Percentiles rank a stretch among this genome's conserved stretches.
Evolutionary conservation across 2,888 invertebrate genomes (phyloP).

Genomic region (Cerceris rybyensis): DNA sequence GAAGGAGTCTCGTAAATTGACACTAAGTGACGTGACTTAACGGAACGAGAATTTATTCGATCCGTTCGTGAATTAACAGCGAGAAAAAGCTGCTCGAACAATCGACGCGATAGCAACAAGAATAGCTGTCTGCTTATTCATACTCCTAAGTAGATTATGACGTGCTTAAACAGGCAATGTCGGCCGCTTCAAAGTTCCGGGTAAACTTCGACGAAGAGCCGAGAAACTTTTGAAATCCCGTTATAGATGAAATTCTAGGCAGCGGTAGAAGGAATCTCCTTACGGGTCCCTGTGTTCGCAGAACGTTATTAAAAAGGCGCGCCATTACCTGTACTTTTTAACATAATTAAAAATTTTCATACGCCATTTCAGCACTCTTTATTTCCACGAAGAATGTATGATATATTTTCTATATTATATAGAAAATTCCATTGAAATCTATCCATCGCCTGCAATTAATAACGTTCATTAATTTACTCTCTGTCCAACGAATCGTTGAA

Average conservation of each 20-base stretch:
- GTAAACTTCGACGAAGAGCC: conserved; percentile 29
- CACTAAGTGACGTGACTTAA: not conserved
- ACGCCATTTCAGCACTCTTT: not conserved
- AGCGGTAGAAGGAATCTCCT: conserved; percentile 2
- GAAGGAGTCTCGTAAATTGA: not conserved
- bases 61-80: not conserved
- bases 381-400: not conserved
- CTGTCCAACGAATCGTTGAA: not conserved
- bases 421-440: not conserved
- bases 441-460: not conserved
- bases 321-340: not conserved
- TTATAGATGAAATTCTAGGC: conserved; percentile 30
- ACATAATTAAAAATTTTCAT: not conserved
- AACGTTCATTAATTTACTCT: not conserved
- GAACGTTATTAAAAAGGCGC: conserved; percentile 5
- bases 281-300: conserved; percentile 7
- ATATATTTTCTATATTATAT: not conserved
- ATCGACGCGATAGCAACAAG: conserved; percentile 9
- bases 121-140: conserved; percentile 37
- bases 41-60: not conserved
- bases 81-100: conserved; percentile 1
- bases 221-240: conserved; percentile 19
- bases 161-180: conserved; percentile 39
- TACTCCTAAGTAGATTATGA: conserved; percentile 35
- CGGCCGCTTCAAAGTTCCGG: conserved; percentile 30